Evolutionary conservation across 2,797 vertebrate species (phyloP).

Genomic region (Synanceia verrucosa): DNA sequence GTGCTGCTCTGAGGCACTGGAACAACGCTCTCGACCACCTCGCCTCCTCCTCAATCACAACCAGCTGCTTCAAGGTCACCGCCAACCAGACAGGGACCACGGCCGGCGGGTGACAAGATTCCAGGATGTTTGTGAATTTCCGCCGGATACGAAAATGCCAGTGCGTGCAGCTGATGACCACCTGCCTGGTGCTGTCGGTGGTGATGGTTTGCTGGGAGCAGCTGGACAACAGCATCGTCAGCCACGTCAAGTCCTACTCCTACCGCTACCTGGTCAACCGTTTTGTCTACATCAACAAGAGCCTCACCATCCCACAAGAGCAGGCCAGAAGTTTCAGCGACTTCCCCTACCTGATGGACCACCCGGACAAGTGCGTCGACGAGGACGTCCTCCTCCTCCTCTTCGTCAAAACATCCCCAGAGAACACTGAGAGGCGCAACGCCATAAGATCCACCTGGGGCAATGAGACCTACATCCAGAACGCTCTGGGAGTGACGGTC

Average conservation of each 20-base stretch:
- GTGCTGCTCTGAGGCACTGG: slow-evolving; percentile 41
- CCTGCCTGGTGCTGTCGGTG: slow-evolving; percentile 87
- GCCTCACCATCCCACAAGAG: slow-evolving; percentile 84
- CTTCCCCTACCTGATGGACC: slow-evolving; percentile 90
- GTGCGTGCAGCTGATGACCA: slow-evolving; percentile 85
- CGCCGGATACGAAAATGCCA: slow-evolving; percentile 87
- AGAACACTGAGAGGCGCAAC: slow-evolving; percentile 85
- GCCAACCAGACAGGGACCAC: slow-evolving; percentile 56
- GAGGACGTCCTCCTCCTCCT: slow-evolving; percentile 90
- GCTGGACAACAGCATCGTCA: slow-evolving; percentile 81
- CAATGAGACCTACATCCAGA: slow-evolving; percentile 85
- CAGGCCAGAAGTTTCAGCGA: slow-evolving; percentile 73
- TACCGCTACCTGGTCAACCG: slow-evolving; percentile 90
- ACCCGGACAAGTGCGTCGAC: slow-evolving; percentile 84
- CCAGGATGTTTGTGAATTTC: slow-evolving; percentile 88
- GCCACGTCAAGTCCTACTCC: slow-evolving; percentile 90
- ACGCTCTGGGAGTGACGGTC: slow-evolving; percentile 85
- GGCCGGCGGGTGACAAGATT: slow-evolving; percentile 30
- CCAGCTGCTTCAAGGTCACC: slow-evolving; percentile 26
- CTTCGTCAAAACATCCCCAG: slow-evolving; percentile 91
- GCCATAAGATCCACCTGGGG: slow-evolving; percentile 95
- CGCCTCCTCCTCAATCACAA: background rate
- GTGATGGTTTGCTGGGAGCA: slow-evolving; percentile 90
- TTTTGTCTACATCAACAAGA: slow-evolving; percentile 88
- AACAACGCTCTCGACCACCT: slow-evolving; percentile 23